Evolutionary conservation across 2,888 invertebrate genomes (phyloP).

Genomic region (Synergus japonicus): DNA sequence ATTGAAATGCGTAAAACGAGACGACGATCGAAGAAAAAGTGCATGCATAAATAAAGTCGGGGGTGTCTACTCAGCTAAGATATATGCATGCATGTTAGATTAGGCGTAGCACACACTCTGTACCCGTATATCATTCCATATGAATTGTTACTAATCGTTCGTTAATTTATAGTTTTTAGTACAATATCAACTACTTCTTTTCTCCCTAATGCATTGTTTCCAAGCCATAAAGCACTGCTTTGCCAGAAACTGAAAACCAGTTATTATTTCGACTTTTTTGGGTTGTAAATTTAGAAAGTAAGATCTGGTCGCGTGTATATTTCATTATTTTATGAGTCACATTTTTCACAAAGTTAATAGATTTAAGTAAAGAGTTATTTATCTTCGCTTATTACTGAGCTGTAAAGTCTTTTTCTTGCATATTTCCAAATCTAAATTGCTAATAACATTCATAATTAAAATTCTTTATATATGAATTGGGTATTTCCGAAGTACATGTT

Average conservation of each 20-base stretch:
- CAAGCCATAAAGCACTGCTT: conserved; percentile 2
- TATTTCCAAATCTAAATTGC: neutral
- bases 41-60: conserved; percentile 40
- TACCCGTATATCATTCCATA: conserved; percentile 13
- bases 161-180: conserved; percentile 22
- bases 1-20: conserved; percentile 41
- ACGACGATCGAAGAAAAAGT: conserved; percentile 29
- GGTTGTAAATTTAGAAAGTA: neutral
- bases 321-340: neutral
- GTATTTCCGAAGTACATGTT: too few relatives aligned
- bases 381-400: neutral
- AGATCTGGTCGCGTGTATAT: neutral
- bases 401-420: neutral
- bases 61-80: conserved; percentile 31
- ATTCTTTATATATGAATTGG: too few relatives aligned
- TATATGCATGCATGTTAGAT: conserved; percentile 38
- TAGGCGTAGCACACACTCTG: conserved; percentile 13
- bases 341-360: neutral
- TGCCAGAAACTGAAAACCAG: conserved; percentile 1
- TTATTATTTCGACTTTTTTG: conserved; percentile 6
- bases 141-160: conserved; percentile 28
- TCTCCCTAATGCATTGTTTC: conserved; percentile 4
- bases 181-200: conserved; percentile 8
- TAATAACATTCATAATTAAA: neutral
- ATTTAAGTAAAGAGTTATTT: neutral